Conservation (phyloP, 2,797 vertebrate genomes). For the Rhinogobio ventralis region DNA sequence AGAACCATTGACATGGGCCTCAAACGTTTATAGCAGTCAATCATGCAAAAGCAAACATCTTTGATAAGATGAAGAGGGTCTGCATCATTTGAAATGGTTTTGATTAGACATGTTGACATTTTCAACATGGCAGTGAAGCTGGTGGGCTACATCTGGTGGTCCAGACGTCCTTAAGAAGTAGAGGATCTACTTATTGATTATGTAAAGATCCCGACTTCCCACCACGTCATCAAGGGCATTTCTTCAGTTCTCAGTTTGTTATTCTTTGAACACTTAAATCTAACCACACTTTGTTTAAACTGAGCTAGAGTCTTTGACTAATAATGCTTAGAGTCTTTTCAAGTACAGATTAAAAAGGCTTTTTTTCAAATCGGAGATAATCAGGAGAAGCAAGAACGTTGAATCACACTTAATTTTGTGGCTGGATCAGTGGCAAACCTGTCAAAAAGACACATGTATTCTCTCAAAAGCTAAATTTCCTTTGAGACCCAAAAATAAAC, state of each 20-base stretch:
- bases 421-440: not conserved
- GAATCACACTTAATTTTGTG: not conserved
- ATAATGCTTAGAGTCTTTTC: not conserved
- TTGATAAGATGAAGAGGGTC: conserved; percentile 43
- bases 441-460: conserved; percentile 48
- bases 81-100: conserved; percentile 63
- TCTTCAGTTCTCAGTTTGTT: conserved; percentile 50
- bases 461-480: conserved; percentile 68
- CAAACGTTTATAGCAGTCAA: conserved; percentile 58
- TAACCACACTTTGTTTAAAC: not conserved
- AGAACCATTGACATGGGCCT: conserved; percentile 59
- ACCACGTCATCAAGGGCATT: conserved; percentile 65
- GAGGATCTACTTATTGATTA: conserved; percentile 29
- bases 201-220: conserved; percentile 62
- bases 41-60: conserved; percentile 66
- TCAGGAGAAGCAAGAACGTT: not conserved
- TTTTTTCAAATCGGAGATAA: not conserved
- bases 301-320: not conserved
- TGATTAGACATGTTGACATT: conserved; percentile 74
- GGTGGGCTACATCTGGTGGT: conserved; percentile 25
- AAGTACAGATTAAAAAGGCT: not conserved
- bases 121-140: conserved; percentile 56
- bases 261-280: conserved; percentile 33
- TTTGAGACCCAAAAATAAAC: conserved; percentile 69
- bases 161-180: not conserved